Conservation (phyloP, 2,797 vertebrate species). For the Pachyuromys duprasi region DNA sequence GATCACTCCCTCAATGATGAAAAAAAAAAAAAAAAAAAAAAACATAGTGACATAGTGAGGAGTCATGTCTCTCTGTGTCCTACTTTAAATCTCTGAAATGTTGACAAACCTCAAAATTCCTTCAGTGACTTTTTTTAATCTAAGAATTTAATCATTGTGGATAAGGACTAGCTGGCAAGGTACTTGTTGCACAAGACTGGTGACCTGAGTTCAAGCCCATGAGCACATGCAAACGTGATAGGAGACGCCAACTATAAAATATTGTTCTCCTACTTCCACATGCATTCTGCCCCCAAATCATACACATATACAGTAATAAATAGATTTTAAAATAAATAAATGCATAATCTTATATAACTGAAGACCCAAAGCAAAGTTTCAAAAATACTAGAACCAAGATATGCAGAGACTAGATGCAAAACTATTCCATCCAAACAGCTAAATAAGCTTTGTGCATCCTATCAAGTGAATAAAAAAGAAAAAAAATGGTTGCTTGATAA, state of each 20-base stretch:
- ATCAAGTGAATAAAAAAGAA: background rate
- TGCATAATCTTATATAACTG: background rate
- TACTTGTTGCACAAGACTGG: background rate
- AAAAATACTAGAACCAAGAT: background rate
- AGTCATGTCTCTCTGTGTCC: background rate
- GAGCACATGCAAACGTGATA: background rate
- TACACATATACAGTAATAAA: background rate
- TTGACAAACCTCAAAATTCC: conserved; percentile 47
- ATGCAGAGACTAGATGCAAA: background rate
- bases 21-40: too few species aligned
- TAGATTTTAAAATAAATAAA: background rate
- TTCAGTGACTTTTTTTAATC: background rate
- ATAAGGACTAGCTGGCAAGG: background rate
- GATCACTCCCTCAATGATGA: background rate
- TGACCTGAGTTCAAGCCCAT: background rate
- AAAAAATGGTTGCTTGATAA: conserved; percentile 28
- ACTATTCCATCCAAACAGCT: conserved; percentile 3
- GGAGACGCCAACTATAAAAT: background rate
- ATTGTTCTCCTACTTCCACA: background rate
- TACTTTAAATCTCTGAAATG: conserved; percentile 3
- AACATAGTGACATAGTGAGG: background rate
- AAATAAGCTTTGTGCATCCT: conserved; percentile 15
- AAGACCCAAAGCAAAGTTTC: background rate
- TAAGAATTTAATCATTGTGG: background rate
- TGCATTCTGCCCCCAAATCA: background rate